phyloP scores from a whole-genome alignment of 2,113 vertebrate species.

The Galeopterus variegatus region DNA sequence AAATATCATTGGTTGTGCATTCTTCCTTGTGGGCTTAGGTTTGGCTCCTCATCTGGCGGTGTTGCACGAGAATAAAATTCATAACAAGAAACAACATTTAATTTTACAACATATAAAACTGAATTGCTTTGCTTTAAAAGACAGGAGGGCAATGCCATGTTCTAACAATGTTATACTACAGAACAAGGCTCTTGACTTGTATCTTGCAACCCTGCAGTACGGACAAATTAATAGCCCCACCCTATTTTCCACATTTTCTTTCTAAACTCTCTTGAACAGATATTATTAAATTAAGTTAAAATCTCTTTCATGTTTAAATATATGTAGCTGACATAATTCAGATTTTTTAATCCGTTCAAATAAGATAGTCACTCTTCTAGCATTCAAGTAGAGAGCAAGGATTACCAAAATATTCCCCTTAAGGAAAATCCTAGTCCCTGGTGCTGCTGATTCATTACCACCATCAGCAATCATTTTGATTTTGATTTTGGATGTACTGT shows the following conservation, averaged over 20 bases:
- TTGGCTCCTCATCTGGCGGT: background rate
- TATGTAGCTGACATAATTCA: constrained; percentile 94
- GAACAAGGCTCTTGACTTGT: constrained; percentile 91
- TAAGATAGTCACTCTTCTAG: constrained; percentile 94
- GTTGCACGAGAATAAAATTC: constrained; percentile 20
- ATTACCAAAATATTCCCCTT: constrained; percentile 95
- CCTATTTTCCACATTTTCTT: constrained; percentile 95
- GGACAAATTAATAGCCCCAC: constrained; percentile 93
- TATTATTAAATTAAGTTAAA: constrained; percentile 96
- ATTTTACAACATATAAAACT: constrained; percentile 75
- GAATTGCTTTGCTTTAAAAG: constrained; percentile 77
- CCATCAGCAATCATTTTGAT: constrained; percentile 96
- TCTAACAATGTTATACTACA: constrained; percentile 84
- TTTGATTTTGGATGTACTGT: constrained; percentile 93
- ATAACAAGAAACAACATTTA: background rate
- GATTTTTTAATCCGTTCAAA: constrained; percentile 96
- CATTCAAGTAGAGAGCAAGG: constrained; percentile 95
- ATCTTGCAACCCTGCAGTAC: constrained; percentile 95
- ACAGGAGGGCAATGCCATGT: constrained; percentile 78
- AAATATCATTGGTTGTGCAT: background rate
- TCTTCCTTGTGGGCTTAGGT: background rate
- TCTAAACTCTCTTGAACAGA: constrained; percentile 95
- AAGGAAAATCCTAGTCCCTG: constrained; percentile 93
- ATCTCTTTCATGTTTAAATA: constrained; percentile 94
- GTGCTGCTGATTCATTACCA: constrained; percentile 94